Conservation (phyloP, 1,140 invertebrate species). For the Lerema accius region DNA sequence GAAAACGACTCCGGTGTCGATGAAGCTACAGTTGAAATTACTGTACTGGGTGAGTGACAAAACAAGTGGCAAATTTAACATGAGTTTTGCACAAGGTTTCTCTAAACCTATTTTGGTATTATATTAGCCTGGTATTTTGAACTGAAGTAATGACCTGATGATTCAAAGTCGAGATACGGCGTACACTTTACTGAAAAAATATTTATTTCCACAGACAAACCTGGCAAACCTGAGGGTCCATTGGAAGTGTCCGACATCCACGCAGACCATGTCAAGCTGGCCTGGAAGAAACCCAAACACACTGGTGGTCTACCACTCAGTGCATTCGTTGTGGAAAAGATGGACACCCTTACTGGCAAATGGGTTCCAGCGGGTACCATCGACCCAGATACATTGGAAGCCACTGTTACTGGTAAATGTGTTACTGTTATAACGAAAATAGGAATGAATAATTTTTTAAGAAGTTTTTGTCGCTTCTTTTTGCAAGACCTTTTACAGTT, state of each 20-base stretch:
- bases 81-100: no score
- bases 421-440: no score
- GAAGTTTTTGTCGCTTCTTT: no score
- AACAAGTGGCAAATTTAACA: no score
- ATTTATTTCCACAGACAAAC: conserved; percentile 92
- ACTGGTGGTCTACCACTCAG: conserved; percentile 96
- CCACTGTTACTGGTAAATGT: conserved; percentile 87
- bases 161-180: no score
- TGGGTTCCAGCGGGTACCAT: conserved; percentile 94
- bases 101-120: no score
- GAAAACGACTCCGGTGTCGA: conserved; percentile 97
- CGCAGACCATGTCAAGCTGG: conserved; percentile 96
- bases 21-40: conserved; percentile 96
- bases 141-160: no score
- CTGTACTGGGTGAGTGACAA: conserved; percentile 88
- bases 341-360: conserved; percentile 93
- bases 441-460: no score
- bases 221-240: conserved; percentile 96
- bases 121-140: no score
- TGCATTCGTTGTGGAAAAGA: conserved; percentile 96
- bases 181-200: no score
- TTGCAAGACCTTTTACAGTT: no score
- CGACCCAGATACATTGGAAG: conserved; percentile 94
- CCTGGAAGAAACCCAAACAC: conserved; percentile 98
- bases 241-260: conserved; percentile 96